Evolutionary conservation across 2,797 vertebrate genomes (phyloP).

Genomic region (Leucoraja ocellata): DNA sequence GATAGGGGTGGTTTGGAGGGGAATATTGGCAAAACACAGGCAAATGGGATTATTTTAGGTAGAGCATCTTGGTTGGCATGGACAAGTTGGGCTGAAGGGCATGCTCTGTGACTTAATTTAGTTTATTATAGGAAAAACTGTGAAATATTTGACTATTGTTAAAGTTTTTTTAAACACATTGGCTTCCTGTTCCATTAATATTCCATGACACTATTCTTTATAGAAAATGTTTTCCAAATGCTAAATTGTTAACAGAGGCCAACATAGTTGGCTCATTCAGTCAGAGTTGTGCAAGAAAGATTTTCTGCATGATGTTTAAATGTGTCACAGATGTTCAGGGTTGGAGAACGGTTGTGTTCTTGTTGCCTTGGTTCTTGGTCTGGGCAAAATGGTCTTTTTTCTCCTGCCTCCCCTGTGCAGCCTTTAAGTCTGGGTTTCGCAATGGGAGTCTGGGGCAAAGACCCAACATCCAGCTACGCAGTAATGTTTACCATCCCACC

Average conservation of each 20-base stretch:
- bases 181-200: too few species aligned
- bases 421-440: conserved; percentile 62
- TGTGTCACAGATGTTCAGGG: neutral
- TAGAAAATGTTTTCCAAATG: neutral
- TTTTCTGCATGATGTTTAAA: neutral
- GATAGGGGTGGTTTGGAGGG: too few species aligned
- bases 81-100: too few species aligned
- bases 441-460: conserved; percentile 75
- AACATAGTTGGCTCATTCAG: neutral
- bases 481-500: conserved; percentile 95
- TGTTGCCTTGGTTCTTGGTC: neutral
- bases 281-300: neutral
- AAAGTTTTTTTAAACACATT: neutral
- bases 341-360: neutral
- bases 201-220: neutral
- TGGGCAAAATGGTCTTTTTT: neutral
- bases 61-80: too few species aligned
- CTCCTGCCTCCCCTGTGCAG: neutral
- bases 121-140: neutral
- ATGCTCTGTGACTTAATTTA: neutral
- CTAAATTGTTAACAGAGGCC: neutral
- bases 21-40: too few species aligned
- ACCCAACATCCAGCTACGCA: conserved; percentile 87
- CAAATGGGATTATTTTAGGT: too few species aligned
- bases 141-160: neutral